Evolutionary conservation across 1,140 invertebrate genomes (phyloP).

Genomic region (Brachionus koreanus): DNA sequence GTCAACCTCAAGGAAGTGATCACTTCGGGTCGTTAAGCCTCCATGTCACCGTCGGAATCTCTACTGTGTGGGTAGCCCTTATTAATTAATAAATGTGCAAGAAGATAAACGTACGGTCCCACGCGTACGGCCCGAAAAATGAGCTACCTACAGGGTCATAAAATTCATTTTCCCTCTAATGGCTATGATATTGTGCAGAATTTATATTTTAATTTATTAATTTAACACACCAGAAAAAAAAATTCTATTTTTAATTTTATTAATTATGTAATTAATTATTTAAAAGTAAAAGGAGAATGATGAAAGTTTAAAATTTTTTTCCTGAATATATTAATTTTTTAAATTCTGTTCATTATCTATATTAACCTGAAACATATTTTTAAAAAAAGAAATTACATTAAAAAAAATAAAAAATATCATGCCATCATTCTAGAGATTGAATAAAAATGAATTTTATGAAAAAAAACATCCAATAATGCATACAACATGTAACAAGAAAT

Average conservation of each 20-base stretch:
- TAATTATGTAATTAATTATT: too few species aligned
- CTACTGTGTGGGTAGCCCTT: neutral
- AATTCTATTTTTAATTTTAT: too few species aligned
- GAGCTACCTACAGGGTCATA: neutral
- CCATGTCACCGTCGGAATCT: neutral
- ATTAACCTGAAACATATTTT: too few species aligned
- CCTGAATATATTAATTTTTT: too few species aligned
- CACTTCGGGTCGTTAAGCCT: neutral
- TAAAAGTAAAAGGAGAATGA: too few species aligned
- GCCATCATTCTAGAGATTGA: neutral
- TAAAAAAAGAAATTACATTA: neutral
- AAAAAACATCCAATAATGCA: neutral
- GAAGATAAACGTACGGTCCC: neutral
- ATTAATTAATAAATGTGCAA: neutral
- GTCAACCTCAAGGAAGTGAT: neutral
- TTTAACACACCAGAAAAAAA: neutral
- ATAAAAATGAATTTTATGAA: neutral
- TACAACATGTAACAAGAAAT: neutral
- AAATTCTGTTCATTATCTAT: too few species aligned
- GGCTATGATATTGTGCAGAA: neutral
- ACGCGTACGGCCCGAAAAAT: neutral
- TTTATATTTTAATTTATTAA: neutral
- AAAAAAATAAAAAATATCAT: neutral
- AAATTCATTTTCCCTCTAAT: neutral
- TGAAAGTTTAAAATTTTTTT: too few species aligned